These are phyloP conservation scores for Hycleus phaleratus DNA, from an alignment of 1,140 invertebrate species.

Conservation along the genomic window DNA sequence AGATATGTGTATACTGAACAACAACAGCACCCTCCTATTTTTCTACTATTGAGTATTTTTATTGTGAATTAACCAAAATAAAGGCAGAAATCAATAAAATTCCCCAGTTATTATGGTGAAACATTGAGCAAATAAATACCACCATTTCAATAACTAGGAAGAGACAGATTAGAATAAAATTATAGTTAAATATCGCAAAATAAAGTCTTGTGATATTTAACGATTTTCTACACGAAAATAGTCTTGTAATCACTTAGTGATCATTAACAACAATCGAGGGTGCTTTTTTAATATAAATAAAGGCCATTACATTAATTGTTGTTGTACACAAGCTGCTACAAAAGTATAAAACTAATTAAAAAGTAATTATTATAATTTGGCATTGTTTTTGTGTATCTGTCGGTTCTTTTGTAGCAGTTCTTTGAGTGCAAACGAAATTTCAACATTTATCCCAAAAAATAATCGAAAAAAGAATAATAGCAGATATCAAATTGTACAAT, in stretches of 20 bases:
- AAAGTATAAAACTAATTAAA: neutral
- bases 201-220: too few relatives aligned
- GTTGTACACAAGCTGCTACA: slow-evolving; percentile 11
- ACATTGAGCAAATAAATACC: too few relatives aligned
- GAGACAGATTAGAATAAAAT: too few relatives aligned
- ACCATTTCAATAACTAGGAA: too few relatives aligned
- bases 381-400: neutral
- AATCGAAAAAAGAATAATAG: slow-evolving; percentile 16
- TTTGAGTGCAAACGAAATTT: too few relatives aligned
- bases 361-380: neutral
- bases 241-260: neutral
- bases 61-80: too few relatives aligned
- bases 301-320: slow-evolving; percentile 2
- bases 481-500: slow-evolving; percentile 35
- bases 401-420: neutral
- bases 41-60: slow-evolving; percentile 4
- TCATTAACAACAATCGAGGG: slow-evolving; percentile 5
- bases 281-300: slow-evolving; percentile 7
- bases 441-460: neutral
- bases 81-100: too few relatives aligned
- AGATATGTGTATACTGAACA: slow-evolving; percentile 21
- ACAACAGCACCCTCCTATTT: slow-evolving; percentile 9
- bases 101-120: too few relatives aligned
- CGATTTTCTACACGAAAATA: too few relatives aligned
- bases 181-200: too few relatives aligned